Evolutionary conservation across 2,888 invertebrate species (phyloP).

Genomic region (Ptychoptera albimana): DNA sequence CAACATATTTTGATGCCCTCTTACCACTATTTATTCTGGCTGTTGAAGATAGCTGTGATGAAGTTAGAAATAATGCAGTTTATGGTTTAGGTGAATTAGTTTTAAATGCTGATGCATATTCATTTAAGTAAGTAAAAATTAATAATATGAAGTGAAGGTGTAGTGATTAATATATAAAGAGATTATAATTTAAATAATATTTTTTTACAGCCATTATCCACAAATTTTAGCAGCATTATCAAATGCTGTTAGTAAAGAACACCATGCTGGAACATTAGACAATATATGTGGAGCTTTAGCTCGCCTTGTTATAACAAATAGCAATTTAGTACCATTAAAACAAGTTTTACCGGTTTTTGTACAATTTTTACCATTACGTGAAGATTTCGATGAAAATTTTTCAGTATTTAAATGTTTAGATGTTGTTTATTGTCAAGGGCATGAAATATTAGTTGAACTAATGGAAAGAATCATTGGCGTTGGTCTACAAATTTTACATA

Average conservation of each 20-base stretch:
- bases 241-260: slow-evolving; percentile 43
- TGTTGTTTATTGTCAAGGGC: slow-evolving; percentile 43
- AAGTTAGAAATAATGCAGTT: slow-evolving; percentile 60
- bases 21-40: slow-evolving; percentile 45
- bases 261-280: slow-evolving; percentile 49
- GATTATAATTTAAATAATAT: background rate
- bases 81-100: slow-evolving; percentile 62
- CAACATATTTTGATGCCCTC: slow-evolving; percentile 41
- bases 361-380: slow-evolving; percentile 50
- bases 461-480: slow-evolving; percentile 38
- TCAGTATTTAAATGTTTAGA: slow-evolving; percentile 50
- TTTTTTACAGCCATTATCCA: slow-evolving; percentile 38
- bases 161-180: too few relatives aligned
- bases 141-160: too few relatives aligned
- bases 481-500: slow-evolving; percentile 37
- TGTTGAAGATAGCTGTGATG: slow-evolving; percentile 44
- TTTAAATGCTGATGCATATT: slow-evolving; percentile 43
- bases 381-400: slow-evolving; percentile 58
- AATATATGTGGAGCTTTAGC: slow-evolving; percentile 66
- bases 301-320: slow-evolving; percentile 50
- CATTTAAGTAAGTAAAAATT: slow-evolving; percentile 41
- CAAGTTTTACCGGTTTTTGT: slow-evolving; percentile 58
- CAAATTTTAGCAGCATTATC: slow-evolving; percentile 51
- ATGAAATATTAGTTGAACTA: slow-evolving; percentile 35
- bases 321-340: slow-evolving; percentile 45